A percentile compares a stretch with the other conserved stretches of the same genome.
These are phyloP conservation scores for Bursaphelenchus mucronatus DNA, from an alignment of 1,140 invertebrate genomes.

Conservation along the genomic window DNA sequence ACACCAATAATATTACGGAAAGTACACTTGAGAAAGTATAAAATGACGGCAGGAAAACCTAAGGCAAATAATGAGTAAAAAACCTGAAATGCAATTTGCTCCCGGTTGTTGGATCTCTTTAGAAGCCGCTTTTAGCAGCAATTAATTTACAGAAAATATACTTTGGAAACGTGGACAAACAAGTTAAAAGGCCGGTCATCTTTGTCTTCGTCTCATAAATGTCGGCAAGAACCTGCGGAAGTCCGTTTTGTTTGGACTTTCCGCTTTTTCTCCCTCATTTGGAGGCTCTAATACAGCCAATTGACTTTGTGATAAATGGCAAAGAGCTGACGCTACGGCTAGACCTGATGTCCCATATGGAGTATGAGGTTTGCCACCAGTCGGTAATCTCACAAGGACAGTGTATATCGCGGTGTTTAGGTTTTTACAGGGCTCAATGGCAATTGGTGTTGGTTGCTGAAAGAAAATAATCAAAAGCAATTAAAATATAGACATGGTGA, in stretches of 20 bases:
- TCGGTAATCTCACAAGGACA: constrained; percentile 54
- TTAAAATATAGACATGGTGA: constrained; percentile 19
- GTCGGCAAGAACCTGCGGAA: constrained; percentile 37
- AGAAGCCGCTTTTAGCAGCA: too few relatives aligned
- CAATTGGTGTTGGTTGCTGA: constrained; percentile 51
- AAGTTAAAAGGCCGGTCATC: too few relatives aligned
- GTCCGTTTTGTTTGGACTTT: constrained; percentile 31
- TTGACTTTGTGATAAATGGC: constrained; percentile 53
- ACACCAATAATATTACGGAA: too few relatives aligned
- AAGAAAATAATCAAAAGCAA: constrained; percentile 9
- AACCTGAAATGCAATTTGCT: too few relatives aligned
- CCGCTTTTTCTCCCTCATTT: constrained; percentile 30
- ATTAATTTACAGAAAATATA: too few relatives aligned
- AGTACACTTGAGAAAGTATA: too few relatives aligned
- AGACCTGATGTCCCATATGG: constrained; percentile 57
- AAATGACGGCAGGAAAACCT: too few relatives aligned
- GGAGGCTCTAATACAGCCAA: constrained; percentile 47
- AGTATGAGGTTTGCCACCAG: constrained; percentile 49
- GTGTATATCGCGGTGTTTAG: constrained; percentile 57
- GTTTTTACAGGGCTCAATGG: constrained; percentile 57
- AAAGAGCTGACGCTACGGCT: constrained; percentile 54
- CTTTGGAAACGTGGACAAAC: too few relatives aligned
- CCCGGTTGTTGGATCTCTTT: too few relatives aligned
- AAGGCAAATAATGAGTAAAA: too few relatives aligned
- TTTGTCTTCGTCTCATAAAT: too few relatives aligned